Conservation (phyloP, 2,888 invertebrate species). For the Agriopis marginaria region DNA sequence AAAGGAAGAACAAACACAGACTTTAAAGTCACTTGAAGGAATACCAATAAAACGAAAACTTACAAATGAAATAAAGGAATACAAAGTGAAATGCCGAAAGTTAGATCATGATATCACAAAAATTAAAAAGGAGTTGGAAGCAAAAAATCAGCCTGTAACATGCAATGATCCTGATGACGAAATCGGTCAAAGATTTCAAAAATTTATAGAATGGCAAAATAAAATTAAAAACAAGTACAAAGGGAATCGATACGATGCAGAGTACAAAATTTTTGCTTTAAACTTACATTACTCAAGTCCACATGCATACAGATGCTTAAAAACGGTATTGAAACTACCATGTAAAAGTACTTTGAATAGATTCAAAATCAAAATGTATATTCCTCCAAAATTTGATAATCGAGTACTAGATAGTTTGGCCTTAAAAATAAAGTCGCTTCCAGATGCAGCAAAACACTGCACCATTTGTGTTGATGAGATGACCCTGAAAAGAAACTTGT, state of each 20-base stretch:
- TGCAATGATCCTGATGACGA: background rate
- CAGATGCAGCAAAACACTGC: background rate
- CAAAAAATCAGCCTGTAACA: background rate
- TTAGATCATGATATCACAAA: background rate
- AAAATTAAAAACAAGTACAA: background rate
- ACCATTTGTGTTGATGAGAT: background rate
- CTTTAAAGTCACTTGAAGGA: too few relatives aligned
- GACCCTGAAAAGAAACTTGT: background rate
- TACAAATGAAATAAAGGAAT: too few relatives aligned
- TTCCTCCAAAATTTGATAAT: background rate
- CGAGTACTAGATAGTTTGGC: background rate
- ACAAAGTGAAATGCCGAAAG: too few relatives aligned
- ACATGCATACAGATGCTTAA: background rate
- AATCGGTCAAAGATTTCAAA: background rate
- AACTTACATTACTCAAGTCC: background rate
- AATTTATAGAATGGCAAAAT: background rate
- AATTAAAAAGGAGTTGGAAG: background rate
- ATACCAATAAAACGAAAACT: too few relatives aligned
- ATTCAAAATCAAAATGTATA: background rate
- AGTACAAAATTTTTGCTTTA: background rate
- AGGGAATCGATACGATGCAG: background rate
- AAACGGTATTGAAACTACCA: background rate
- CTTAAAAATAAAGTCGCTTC: background rate
- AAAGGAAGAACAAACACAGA: too few relatives aligned
- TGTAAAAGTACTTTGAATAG: background rate